Evolutionary conservation across 2,888 invertebrate genomes (phyloP).

Genomic region (Erebia aethiops): DNA sequence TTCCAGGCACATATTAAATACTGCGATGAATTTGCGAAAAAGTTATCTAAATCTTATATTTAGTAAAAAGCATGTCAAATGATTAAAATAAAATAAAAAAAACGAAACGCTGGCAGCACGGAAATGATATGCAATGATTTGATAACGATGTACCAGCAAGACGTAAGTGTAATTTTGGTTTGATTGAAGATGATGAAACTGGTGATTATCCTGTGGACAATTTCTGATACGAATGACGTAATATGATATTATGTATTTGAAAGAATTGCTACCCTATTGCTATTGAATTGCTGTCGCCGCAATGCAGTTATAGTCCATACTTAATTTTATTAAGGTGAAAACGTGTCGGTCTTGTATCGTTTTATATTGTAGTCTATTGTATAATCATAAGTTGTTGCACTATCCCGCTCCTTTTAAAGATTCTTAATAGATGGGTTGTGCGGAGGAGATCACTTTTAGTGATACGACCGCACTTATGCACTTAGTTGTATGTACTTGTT

Average conservation of each 20-base stretch:
- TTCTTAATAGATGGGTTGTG: too few species aligned
- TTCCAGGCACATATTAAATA: neutral
- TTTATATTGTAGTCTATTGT: too few species aligned
- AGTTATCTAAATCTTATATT: neutral
- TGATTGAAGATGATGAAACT: constrained; percentile 12
- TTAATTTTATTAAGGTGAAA: too few species aligned
- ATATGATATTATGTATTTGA: neutral
- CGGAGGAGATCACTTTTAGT: too few species aligned
- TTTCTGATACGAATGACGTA: constrained; percentile 9
- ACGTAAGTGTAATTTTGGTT: neutral
- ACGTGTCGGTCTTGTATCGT: too few species aligned
- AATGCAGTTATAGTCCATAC: neutral
- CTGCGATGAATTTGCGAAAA: neutral
- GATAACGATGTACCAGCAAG: neutral
- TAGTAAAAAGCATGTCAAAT: neutral
- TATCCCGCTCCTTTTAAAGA: too few species aligned
- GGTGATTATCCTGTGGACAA: neutral
- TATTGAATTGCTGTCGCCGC: neutral
- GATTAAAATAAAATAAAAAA: neutral
- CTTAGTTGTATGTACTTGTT: too few species aligned
- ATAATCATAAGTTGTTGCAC: too few species aligned
- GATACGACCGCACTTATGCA: too few species aligned
- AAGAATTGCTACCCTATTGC: neutral
- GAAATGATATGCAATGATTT: constrained; percentile 1
- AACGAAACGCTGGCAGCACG: neutral